Evolutionary conservation across 2,888 invertebrate genomes (phyloP), one percentile per base, ranked within the genome.

Genomic region (Acleris laterana): DNA sequence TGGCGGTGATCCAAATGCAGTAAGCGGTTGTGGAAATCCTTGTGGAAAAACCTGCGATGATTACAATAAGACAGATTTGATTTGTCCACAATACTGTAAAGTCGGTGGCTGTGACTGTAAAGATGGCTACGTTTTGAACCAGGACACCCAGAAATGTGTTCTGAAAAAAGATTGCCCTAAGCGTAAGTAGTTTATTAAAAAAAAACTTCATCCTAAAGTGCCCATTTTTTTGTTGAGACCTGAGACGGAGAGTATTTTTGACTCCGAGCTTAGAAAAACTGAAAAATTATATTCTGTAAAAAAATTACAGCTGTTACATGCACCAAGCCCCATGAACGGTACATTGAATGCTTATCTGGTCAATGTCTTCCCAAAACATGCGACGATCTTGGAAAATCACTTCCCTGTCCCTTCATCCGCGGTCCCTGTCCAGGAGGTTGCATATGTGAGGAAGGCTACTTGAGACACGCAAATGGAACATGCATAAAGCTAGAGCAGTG

Each of bases 341-440:
- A 57, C 38, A 51, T 46, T 9, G 38, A 51, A 51, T 66, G 65
- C 19, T 46, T 50, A 28, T 44, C 22, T 2, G 61, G 65, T 9
- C 61, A 66, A 51, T 66, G 65, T 22, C 0, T 0, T 38, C 65
- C 65, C 6, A 66, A 66, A 61, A 50, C 13, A 32, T 66, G 65
- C 38, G 65, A 46, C 19, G 65, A 66, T 19, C 19, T 66, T 32
- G 61, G 56, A 5, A 66, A 4, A n/a, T 51, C 65, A 17, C 9
- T 56, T 17, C 1, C 56, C 17, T 66, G 65, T 19, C 61, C 65
- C 3, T 56, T 50, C 9, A 50, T 42, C 17, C 16, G 6, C n/a
- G 60, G 56, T 6, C 61, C 61, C 5, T 66, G 61, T n/a, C 56
- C 56, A 5, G 65, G 65, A 7, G 65, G 61, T 32, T 66, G 65